Evolutionary conservation across 2,888 invertebrate genomes (phyloP).

Genomic region (Nemotelus pantherinus): DNA sequence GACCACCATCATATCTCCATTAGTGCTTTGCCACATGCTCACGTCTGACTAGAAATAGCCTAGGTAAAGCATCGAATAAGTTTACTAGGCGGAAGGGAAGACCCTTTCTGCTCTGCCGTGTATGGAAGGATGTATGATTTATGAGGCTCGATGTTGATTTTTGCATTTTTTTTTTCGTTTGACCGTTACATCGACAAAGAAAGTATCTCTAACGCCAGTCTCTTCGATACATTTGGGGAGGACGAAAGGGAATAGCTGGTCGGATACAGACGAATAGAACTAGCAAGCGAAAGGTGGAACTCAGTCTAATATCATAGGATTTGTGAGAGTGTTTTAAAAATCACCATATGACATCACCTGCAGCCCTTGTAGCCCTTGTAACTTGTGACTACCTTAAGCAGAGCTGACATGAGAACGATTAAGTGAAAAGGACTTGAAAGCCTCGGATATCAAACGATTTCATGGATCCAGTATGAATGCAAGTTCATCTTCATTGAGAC

Average conservation of each 20-base stretch:
- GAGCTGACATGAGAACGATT: slow-evolving; percentile 5
- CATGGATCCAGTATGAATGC: slow-evolving; percentile 29
- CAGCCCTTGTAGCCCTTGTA: background rate
- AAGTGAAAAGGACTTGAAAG: slow-evolving; percentile 33
- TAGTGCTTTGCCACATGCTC: too few species aligned
- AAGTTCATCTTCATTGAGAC: slow-evolving; percentile 19
- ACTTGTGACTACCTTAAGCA: slow-evolving; percentile 20
- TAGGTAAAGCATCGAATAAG: background rate
- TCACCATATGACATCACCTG: slow-evolving; percentile 6
- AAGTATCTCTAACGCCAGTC: slow-evolving; percentile 3
- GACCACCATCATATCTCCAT: too few species aligned
- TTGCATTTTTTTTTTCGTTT: slow-evolving; percentile 41
- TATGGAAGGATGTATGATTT: slow-evolving; percentile 44
- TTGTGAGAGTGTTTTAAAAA: slow-evolving; percentile 19
- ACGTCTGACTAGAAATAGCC: slow-evolving; percentile 13
- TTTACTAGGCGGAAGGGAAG: background rate
- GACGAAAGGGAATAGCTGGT: background rate
- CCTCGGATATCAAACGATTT: slow-evolving; percentile 20
- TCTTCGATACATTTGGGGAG: slow-evolving; percentile 10
- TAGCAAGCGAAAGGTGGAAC: background rate
- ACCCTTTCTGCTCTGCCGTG: slow-evolving; percentile 1
- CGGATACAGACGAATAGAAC: background rate
- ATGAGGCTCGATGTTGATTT: slow-evolving; percentile 45
- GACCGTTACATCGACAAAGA: background rate
- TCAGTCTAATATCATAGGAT: slow-evolving; percentile 2